Base-by-base conservation (phyloP, 1,140 invertebrate species). In the Neuroterus valhalla region DNA sequence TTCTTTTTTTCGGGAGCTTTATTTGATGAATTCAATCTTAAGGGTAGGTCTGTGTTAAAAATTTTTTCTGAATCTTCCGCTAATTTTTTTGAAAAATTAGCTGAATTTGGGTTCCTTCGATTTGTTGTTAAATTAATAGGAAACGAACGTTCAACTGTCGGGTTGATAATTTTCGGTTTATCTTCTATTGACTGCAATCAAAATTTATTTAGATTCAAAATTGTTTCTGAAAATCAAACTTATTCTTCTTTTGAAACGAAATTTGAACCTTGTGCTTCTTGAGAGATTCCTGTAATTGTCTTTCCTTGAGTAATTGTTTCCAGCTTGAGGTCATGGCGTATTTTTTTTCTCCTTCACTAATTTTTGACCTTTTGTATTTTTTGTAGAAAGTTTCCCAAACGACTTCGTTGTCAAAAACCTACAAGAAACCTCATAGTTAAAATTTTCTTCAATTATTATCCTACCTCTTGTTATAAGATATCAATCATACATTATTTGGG, bases 321-420 rank as follows among this genome's bases (percentile, higher is more conserved):
- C 85, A 88, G 42, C 77, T 78, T 26, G 68, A 77, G 6, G 76
- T 10, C 17, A 21, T 74, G n/a, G 52, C 68, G 8, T 67, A 46
- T 14, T 79, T 21, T 5, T 46, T 70, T 66, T 86, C 81, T 17
- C 75, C 19, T 15, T 19, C 26, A 2, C 6, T 66, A n/a, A 71
- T 62, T 31, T 31, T 62, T 55, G 21, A 10, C n/a, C 12, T 45
- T 42, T 72, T 84, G 17, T 74, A 74, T 45, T 79, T 87, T 44
- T 76, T 81, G 10, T 79, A 86, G n/a, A 88, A 55, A n/a, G 82
- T 48, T 52, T 85, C 71, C 87, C 85, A 89, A n/a, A 87, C 46
- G 3, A 6, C 70, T 68, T 89, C 81, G 3, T 72, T 66, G 70
- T 85, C 81, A 31, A 87, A 89, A 1, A 87, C 43, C 87, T 89